Evolutionary conservation across 2,797 vertebrate genomes (phyloP), one percentile per base, ranked within the genome.

Genomic region (Neoniphon sammara): DNA sequence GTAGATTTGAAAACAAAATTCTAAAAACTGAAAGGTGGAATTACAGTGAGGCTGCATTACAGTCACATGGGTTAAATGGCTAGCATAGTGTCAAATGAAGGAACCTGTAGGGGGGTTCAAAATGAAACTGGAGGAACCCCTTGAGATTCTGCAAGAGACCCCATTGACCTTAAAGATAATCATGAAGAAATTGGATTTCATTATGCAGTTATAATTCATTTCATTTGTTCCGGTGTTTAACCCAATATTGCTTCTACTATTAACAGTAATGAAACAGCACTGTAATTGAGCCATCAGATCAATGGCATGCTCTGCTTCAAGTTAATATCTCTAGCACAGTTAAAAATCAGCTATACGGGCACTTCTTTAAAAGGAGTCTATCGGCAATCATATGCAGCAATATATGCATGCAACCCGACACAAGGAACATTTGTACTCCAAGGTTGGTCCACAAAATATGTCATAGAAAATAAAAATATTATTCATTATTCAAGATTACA

Each of bases 161-260:
- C 73, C 49, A 42, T 59, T 69, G 64, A 77, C 71, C 74, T 52
- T 44, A 60, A 44, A 64, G 49, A 69, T 81, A 65, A 75, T 66
- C 55, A 75, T 44, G 61, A 66, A 55, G 61, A 65, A 69, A 73
- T 69, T 71, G 34, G 30, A 27, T 80, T 78, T 78, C 63, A 78
- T 78, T 75, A 78, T 64, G 49, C 60, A 57, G n/a, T 47, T 52
- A 62, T 83, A 73, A 83, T 72, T 83, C 68, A 65, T 75, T 79
- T 79, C 18, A 79, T 76, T 76, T 71, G 68, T 83, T 79, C 68
- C 68, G 56, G 59, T 77, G 81, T 70, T 76, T 73, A 73, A 83
- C 25, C 64, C 61, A 44, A 65, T 59, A 30, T 54, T 76, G 69
- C 73, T 70, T 56, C 67, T 63, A 54, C 68, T 75, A 73, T 76